Percentiles rank a stretch among this genome's conserved stretches.
Conservation (phyloP, 2,888 invertebrate genomes). For the Temnothorax unifasciatus region DNA sequence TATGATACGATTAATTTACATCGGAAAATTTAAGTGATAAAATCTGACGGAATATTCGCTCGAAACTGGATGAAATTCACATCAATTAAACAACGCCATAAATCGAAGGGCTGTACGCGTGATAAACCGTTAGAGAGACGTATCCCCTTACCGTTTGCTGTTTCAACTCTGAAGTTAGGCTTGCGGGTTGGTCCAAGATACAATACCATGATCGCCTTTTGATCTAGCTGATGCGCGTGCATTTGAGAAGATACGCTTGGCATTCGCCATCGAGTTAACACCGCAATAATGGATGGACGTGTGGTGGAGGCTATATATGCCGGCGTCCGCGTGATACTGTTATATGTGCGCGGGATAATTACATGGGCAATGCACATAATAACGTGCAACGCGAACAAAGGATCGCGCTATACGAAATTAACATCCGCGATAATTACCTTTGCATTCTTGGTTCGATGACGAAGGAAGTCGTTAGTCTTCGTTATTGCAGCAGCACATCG, state of each 20-base stretch:
- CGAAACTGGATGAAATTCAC: neutral
- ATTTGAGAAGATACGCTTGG: constrained; percentile 47
- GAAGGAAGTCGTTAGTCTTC: neutral
- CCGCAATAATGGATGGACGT: constrained; percentile 34
- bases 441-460: neutral
- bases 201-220: constrained; percentile 17
- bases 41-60: neutral
- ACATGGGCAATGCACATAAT: constrained; percentile 35
- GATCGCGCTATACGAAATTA: constrained; percentile 20
- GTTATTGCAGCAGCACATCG: neutral
- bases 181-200: constrained; percentile 13
- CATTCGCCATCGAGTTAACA: constrained; percentile 43
- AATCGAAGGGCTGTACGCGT: neutral
- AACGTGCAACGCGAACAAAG: constrained; percentile 7
- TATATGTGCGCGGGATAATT: constrained; percentile 37
- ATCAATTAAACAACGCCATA: constrained; percentile 2
- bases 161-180: constrained; percentile 27
- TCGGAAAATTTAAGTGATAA: neutral
- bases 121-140: neutral
- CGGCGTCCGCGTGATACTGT: neutral
- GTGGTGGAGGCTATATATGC: neutral
- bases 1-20: neutral
- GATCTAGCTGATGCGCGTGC: constrained; percentile 44
- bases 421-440: constrained; percentile 5
- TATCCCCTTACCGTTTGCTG: neutral